A percentile compares a stretch with the other conserved stretches of the same genome.
Evolutionary conservation across 2,113 vertebrate species (phyloP).

Genomic region (Acanthisitta chloris): DNA sequence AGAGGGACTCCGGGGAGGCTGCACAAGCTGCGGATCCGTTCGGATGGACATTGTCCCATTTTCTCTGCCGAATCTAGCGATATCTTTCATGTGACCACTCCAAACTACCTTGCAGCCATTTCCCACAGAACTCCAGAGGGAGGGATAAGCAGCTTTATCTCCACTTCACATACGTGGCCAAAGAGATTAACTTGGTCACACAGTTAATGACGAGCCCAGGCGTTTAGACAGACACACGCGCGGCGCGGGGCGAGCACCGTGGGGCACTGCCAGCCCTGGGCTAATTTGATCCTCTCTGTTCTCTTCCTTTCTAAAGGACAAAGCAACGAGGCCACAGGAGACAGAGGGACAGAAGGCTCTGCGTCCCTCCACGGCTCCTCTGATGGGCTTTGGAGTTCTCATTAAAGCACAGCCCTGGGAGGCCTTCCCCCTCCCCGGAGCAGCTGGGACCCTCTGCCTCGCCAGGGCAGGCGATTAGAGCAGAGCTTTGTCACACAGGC

Average conservation of each 20-base stretch:
- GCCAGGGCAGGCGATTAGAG: neutral
- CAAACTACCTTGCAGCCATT: neutral
- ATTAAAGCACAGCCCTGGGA: neutral
- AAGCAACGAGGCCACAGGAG: neutral
- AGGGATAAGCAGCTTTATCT: constrained; percentile 17
- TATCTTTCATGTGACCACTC: neutral
- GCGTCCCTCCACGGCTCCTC: neutral
- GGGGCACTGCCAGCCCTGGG: neutral
- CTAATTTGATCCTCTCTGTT: neutral
- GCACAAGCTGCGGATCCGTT: neutral
- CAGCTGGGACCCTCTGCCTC: neutral
- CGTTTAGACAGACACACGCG: neutral
- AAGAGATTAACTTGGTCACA: constrained; percentile 9
- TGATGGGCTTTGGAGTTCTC: neutral
- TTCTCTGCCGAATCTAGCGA: neutral
- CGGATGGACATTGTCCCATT: accelerated
- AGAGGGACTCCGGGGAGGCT: neutral
- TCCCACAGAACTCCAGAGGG: neutral
- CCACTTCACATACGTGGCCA: neutral
- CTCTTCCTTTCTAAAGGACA: neutral
- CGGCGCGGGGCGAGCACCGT: no score
- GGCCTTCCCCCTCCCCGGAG: neutral
- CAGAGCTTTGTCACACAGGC: neutral
- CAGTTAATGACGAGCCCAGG: neutral
- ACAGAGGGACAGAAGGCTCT: neutral